Percentiles rank a stretch among this genome's conserved stretches.
These are phyloP conservation scores for Formica exsecta DNA, from an alignment of 1,140 invertebrate genomes.

Conservation along the genomic window DNA sequence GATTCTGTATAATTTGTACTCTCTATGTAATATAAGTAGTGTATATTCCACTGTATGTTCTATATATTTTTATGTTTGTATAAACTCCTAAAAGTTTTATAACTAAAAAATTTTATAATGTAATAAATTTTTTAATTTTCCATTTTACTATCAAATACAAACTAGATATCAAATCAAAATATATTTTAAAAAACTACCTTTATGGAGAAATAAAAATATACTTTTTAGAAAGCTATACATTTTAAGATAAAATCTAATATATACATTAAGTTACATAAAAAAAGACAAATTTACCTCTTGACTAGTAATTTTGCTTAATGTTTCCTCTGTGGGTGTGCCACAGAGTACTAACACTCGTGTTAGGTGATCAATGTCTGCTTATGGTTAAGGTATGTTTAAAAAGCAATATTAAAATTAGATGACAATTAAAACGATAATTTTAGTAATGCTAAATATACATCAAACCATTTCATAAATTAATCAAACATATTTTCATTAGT, in stretches of 20 bases:
- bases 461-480: slow-evolving; percentile 13
- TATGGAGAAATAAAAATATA: not conserved
- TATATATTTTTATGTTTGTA: not conserved
- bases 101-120: not conserved
- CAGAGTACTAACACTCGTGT: slow-evolving; percentile 95
- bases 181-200: not conserved
- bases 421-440: slow-evolving; percentile 56
- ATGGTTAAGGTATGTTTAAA: slow-evolving; percentile 84
- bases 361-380: slow-evolving; percentile 96
- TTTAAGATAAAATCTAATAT: slow-evolving; percentile 25
- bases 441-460: slow-evolving; percentile 19
- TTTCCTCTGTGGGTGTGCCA: slow-evolving; percentile 94
- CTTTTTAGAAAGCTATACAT: not conserved
- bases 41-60: not conserved
- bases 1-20: not conserved
- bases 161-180: not conserved
- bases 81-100: not conserved
- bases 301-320: slow-evolving; percentile 94
- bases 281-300: slow-evolving; percentile 91
- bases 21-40: not conserved
- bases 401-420: slow-evolving; percentile 73
- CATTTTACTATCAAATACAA: not conserved
- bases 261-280: not conserved
- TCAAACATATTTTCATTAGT: not conserved
- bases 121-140: not conserved